phyloP scores from a whole-genome alignment of 1,140 invertebrate genomes.

The Mercenaria mercenaria region DNA sequence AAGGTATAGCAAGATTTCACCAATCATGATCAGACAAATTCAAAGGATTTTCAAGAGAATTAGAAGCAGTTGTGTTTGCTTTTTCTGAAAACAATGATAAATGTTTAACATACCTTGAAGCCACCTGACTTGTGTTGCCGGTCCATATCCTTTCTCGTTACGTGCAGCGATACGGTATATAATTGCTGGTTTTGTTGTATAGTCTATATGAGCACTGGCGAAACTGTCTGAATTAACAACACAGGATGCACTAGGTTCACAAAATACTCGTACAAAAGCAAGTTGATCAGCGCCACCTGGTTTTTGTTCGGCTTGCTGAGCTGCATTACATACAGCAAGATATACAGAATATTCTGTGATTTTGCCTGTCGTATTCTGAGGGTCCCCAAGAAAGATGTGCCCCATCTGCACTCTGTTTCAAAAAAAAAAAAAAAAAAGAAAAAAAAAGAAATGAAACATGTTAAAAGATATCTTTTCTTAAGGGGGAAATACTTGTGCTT shows the following conservation, averaged over 20 bases:
- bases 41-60: too few species aligned
- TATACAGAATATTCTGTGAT: slow-evolving; percentile 99
- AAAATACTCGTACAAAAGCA: slow-evolving; percentile 99
- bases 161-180: slow-evolving; percentile 99
- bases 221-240: slow-evolving; percentile 95
- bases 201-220: slow-evolving; percentile 97
- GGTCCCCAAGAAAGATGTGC: slow-evolving; percentile 99
- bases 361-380: slow-evolving; percentile 94
- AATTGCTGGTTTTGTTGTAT: slow-evolving; percentile 97
- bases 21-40: too few species aligned
- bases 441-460: too few species aligned
- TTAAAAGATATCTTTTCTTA: too few species aligned
- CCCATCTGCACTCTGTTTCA: slow-evolving; percentile 92
- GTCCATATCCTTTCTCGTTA: slow-evolving; percentile 99
- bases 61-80: too few species aligned
- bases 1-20: too few species aligned
- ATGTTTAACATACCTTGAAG: slow-evolving; percentile 92
- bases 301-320: slow-evolving; percentile 82
- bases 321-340: slow-evolving; percentile 93
- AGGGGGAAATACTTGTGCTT: too few species aligned
- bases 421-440: too few species aligned
- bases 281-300: slow-evolving; percentile 90
- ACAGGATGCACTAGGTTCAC: slow-evolving; percentile 96
- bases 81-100: too few species aligned
- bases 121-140: slow-evolving; percentile 99